Base-by-base conservation (phyloP, 2,113 vertebrate species). In the Rutilus rutilus region DNA sequence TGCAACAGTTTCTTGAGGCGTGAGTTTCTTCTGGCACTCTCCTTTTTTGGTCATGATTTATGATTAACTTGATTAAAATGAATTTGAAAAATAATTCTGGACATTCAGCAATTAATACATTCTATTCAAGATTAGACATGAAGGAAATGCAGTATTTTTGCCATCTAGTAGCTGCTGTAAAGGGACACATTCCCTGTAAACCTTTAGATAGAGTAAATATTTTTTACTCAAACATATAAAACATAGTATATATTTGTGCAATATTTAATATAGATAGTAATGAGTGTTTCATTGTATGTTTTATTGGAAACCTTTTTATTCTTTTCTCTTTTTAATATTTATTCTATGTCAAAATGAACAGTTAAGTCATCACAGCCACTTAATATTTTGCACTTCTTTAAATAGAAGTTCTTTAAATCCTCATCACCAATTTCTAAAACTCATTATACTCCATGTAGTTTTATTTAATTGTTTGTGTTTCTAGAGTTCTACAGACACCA, bases 1-100 rank as follows among this genome's bases (percentile, higher is more conserved):
- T 99, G 80, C 96, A 97, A 89, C 94, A 93, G 71, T 99, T 99
- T 91, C 93, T 99, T 81, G 95, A 97, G 89, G 95, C 90, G 98
- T 98, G 87, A 95, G 97, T 96, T n/a, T 19, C 27, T 65, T 62
- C 78, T 21, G 54, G 21, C 1, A 67, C 27, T 65, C 12, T 50
- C 12, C 47, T 50, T 54, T 54, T 54, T 54, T 54, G 52, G 52
- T 67, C 15, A 67, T 67, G 14, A 36, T 33, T 67, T 36, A 60
- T 60, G 59, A 60, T 60, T 1, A 60, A 52, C 50, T 33, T 65
- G 27, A 65, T 65, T 3, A 8, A 54, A 19, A 59, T 45, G 15
- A 7, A 39, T 21, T 57, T 1, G 12, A 47, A 47, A 54, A 54
- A 54, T 17, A 19, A 19, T 54, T 54, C 1, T 19, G 6, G 17